Base-by-base conservation (phyloP, 2,888 invertebrate genomes). In the Cheilosia urbana region DNA sequence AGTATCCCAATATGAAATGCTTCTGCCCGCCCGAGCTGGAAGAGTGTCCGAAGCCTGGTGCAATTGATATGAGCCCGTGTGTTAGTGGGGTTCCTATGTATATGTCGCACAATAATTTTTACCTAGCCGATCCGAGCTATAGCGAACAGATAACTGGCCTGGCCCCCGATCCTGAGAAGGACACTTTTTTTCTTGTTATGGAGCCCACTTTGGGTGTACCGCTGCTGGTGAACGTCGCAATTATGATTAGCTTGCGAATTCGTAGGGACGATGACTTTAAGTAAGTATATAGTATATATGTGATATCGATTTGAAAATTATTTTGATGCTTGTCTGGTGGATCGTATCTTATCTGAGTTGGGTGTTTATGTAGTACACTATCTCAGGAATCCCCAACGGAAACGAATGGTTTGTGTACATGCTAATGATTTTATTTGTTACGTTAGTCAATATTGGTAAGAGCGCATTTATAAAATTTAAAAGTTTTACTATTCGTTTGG, bases 151-250 rank as follows among this genome's bases (percentile, higher is more conserved):
- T 97, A 0, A 93, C 93, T 0, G 97, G 97, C 0, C 90, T 97
- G 89, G 89, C 92, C 0, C 96, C 97, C 0, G 92, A 94, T 7
- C 92, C 94, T 24, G 92, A 93, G 0, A 90, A 93, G 66, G 95
- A 97, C 92, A 93, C 94, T 89, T 95, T 96, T 91, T 90, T 91
- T 11, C 89, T 96, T n/a, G 91, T 94, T 34, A 90, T 97, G 79
- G 96, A 97, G 92, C 96, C 97, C 89, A 94, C 92, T 87, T 95
- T 96, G 5, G 97, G 97, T 2, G 94, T 97, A 90, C 97, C 97
- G 37, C 90, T 97, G 40, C 89, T 92, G 51, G 95, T 96, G 0
- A 90, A 93, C 58, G 97, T 96, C 0, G 94, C 95, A 88, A 91
- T 97, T 45, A 96, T 97, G 93, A 93, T 97, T 87, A 97, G 96